Conservation (phyloP, 1,140 invertebrate species). For the Cherax quadricarinatus region DNA sequence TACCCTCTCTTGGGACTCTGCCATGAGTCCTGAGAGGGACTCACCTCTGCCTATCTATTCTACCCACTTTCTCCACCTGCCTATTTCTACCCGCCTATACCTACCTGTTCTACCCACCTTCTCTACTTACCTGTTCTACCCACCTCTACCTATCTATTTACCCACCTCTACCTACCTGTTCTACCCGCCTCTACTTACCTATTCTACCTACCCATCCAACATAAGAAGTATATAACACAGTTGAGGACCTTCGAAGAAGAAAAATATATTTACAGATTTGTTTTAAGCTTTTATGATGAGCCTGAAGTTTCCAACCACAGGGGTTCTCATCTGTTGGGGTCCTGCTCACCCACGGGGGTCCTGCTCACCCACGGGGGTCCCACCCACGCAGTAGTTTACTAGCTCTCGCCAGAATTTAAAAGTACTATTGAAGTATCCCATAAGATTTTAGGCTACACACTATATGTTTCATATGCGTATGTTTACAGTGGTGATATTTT, state of each 20-base stretch:
- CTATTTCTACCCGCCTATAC: too few relatives aligned
- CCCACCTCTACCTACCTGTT: too few relatives aligned
- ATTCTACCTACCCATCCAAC: neutral
- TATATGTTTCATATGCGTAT: constrained; percentile 31
- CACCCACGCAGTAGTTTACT: neutral
- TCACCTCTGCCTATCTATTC: too few relatives aligned
- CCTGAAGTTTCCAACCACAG: neutral
- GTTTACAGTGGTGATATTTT: constrained; percentile 48
- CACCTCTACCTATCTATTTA: too few relatives aligned
- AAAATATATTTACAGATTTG: neutral
- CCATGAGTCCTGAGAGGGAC: too few relatives aligned
- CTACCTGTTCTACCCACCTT: too few relatives aligned
- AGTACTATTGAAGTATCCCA: constrained; percentile 16
- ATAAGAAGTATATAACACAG: neutral
- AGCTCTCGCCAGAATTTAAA: constrained; percentile 17
- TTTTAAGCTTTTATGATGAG: neutral
- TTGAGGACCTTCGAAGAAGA: neutral
- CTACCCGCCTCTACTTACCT: too few relatives aligned
- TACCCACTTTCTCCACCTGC: too few relatives aligned
- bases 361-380: neutral
- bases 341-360: neutral
- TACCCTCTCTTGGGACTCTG: too few relatives aligned
- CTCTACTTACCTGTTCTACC: too few relatives aligned
- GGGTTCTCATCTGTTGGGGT: neutral
- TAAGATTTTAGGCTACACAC: constrained; percentile 43